Percentiles rank a stretch among this genome's conserved stretches.
phyloP scores from a whole-genome alignment of 2,113 vertebrate genomes.

The Brachyhypopomus occidentalis region DNA sequence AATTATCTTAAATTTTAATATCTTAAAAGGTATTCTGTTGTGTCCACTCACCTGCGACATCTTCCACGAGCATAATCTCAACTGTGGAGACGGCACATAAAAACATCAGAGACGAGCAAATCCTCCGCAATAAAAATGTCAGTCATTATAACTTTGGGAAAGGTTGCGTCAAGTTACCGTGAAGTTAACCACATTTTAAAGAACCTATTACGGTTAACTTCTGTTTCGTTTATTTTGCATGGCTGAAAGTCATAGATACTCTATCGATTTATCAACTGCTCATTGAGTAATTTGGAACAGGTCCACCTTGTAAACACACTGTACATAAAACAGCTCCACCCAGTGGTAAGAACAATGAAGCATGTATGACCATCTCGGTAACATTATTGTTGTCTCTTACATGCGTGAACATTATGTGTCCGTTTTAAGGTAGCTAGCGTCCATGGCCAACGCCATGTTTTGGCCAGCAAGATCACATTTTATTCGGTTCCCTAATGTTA shows the following conservation, averaged over 20 bases:
- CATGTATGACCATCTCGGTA: background rate
- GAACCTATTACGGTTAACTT: background rate
- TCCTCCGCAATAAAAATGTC: too few species aligned
- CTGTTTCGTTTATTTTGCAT: background rate
- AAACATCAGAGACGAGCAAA: too few species aligned
- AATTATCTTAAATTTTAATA: too few species aligned
- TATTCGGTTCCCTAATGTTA: too few species aligned
- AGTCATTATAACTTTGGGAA: background rate
- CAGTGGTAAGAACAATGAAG: conserved; percentile 7
- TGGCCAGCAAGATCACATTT: too few species aligned
- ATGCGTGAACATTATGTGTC: background rate
- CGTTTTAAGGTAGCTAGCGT: too few species aligned
- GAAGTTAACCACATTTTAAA: background rate
- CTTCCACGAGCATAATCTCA: conserved; percentile 4
- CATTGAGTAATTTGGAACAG: background rate
- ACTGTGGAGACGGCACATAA: background rate
- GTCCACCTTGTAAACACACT: background rate
- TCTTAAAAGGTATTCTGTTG: conserved; percentile 1
- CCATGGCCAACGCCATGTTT: too few species aligned
- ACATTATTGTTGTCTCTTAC: background rate
- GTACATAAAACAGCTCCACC: conserved; percentile 27
- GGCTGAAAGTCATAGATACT: background rate
- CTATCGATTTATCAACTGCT: background rate
- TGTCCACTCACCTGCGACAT: background rate
- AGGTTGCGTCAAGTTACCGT: background rate